phyloP scores from a whole-genome alignment of 2,888 invertebrate genomes.

The Conistra vaccinii region DNA sequence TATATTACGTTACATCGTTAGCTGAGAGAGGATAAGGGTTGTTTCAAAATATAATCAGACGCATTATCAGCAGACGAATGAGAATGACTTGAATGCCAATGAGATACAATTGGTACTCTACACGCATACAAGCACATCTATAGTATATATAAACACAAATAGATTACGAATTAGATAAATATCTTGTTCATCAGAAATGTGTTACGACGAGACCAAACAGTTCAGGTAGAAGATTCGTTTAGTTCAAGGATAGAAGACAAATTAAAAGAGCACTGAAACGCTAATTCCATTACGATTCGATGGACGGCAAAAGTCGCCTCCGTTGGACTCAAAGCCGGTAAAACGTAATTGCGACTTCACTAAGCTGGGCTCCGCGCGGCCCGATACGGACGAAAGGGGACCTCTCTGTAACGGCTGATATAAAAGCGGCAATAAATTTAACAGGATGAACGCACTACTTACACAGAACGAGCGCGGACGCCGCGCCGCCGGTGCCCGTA shows the following conservation, averaged over 20 bases:
- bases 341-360: conserved; percentile 90
- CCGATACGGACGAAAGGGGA: conserved; percentile 89
- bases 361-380: conserved; percentile 88
- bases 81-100: conserved; percentile 64
- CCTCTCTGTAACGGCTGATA: conserved; percentile 90
- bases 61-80: conserved; percentile 65
- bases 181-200: conserved; percentile 59
- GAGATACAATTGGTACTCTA: conserved; percentile 54
- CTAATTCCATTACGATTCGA: conserved; percentile 90
- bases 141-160: conserved; percentile 52
- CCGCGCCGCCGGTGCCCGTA: conserved; percentile 80
- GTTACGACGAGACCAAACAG: conserved; percentile 69
- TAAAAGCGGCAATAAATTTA: conserved; percentile 91
- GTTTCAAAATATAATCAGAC: conserved; percentile 64
- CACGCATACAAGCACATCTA: conserved; percentile 40
- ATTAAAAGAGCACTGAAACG: conserved; percentile 89
- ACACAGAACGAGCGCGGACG: conserved; percentile 87
- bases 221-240: conserved; percentile 82
- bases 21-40: conserved; percentile 59
- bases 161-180: conserved; percentile 58
- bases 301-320: conserved; percentile 89
- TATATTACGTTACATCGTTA: conserved; percentile 61
- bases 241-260: conserved; percentile 85
- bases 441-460: conserved; percentile 91
- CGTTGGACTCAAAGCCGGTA: conserved; percentile 89